Conservation (phyloP, 2,888 invertebrate genomes). For the Xestia c-nigrum region DNA sequence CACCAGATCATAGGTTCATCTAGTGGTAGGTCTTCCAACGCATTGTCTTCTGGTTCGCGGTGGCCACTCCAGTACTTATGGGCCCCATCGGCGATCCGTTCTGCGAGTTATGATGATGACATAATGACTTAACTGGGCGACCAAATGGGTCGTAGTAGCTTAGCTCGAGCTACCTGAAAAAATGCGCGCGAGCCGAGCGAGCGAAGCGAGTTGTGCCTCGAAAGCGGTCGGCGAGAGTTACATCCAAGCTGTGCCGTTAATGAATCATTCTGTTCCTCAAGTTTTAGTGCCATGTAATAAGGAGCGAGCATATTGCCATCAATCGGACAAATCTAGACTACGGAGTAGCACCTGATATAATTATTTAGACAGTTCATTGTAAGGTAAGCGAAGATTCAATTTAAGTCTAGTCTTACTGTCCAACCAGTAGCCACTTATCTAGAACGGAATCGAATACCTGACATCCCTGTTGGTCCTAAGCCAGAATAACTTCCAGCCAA, state of each 20-base stretch:
- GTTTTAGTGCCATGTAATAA: too few species aligned
- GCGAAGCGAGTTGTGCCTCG: not conserved
- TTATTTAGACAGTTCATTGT: not conserved
- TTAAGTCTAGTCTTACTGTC: slow-evolving; percentile 38
- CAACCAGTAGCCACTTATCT: slow-evolving; percentile 51
- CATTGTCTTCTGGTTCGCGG: too few species aligned
- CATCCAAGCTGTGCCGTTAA: not conserved
- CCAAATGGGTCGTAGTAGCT: not conserved
- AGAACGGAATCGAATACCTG: slow-evolving; percentile 55
- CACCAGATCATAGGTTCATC: too few species aligned
- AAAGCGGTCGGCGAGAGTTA: not conserved
- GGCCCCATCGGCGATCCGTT: too few species aligned
- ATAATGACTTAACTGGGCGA: not conserved
- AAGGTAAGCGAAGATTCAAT: slow-evolving; percentile 40
- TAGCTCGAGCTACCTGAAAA: not conserved
- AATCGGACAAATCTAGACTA: too few species aligned
- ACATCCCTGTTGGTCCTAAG: slow-evolving; percentile 49
- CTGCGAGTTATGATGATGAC: not conserved
- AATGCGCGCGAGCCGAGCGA: not conserved
- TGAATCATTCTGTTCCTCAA: too few species aligned
- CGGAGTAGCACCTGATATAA: not conserved
- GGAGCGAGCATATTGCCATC: too few species aligned
- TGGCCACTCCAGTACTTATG: too few species aligned
- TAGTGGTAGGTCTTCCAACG: too few species aligned
- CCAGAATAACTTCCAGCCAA: slow-evolving; percentile 43